These are phyloP conservation scores for Anoplius nigerrimus DNA, from an alignment of 2,888 invertebrate genomes.

Conservation along the genomic window DNA sequence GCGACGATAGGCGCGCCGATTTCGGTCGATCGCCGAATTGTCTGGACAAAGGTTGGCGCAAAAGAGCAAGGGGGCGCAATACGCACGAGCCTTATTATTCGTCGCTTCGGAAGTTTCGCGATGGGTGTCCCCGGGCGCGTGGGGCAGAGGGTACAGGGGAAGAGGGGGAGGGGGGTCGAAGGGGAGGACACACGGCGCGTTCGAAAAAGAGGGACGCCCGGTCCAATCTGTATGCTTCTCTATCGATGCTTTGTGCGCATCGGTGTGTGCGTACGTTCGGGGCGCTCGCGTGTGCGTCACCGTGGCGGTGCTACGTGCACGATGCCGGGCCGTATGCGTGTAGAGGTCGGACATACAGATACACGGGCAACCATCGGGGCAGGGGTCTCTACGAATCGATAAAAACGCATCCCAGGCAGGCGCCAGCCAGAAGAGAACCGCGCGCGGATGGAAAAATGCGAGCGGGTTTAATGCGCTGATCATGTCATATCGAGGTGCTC, in stretches of 20 bases:
- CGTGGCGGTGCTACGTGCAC: conserved; percentile 23
- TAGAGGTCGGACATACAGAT: conserved; percentile 59
- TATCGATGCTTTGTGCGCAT: conserved; percentile 70
- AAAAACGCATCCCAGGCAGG: conserved; percentile 75
- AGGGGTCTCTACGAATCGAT: conserved; percentile 74
- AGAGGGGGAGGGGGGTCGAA: no score
- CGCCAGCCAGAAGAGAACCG: conserved; percentile 66
- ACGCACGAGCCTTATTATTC: conserved; percentile 51
- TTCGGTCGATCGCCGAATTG: no score
- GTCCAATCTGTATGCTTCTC: conserved; percentile 73
- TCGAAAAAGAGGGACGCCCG: conserved; percentile 64
- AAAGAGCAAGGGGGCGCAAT: no score
- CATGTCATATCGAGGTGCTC: conserved; percentile 72
- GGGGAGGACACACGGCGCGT: conserved; percentile 36
- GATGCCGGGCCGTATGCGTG: no score
- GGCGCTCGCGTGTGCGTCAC: conserved; percentile 26
- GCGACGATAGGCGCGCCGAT: no score
- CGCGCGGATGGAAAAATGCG: conserved; percentile 69
- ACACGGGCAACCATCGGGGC: conserved; percentile 64
- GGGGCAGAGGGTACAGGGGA: no score
- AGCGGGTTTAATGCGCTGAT: conserved; percentile 74
- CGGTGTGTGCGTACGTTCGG: conserved; percentile 32
- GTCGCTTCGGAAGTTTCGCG: conserved; percentile 54
- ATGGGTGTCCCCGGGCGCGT: conserved; percentile 47
- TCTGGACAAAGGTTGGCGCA: neutral